Base-by-base conservation (phyloP, 2,797 vertebrate species). In the Coracias cyanogaster region DNA sequence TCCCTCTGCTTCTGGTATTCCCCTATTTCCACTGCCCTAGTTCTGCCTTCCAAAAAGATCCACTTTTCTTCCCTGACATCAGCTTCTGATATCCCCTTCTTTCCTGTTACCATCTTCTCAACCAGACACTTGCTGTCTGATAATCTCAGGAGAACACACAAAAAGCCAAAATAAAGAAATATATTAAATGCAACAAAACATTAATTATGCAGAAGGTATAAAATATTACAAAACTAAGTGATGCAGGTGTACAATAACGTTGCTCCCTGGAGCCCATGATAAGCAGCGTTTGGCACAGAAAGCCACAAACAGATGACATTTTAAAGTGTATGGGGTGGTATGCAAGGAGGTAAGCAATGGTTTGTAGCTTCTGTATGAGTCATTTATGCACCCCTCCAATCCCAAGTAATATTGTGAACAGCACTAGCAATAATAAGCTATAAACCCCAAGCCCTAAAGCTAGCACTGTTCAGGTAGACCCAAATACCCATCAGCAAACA, bases 181-280 rank as follows among this genome's bases (percentile, higher is more conserved):
- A 51, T 21, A 79, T 77, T 80, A 92, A 96, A 95, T 77, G 79
- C 81, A 81, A 91, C 45, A 25, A 95, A 96, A 70, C 28, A 82
- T 90, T 79, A 93, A 97, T 90, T 94, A 95, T 86, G 77, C 74
- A 96, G 60, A 92, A 93, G 43, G 52, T 55, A 66, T 82, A 80
- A 97, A 93, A 87, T 74, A 85, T 91, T 79, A 51, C 64, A 88
- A 92, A 91, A 62, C 21, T 25, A 85, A 86, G 65, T 19, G 66
- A 67, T 76, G 71, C 90, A 96, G 86, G 90, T 90, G 86, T 71
- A 77, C 48, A 64, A 85, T 62, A 92, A 43, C 0, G 4, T 41
- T 70, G 67, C 25, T 83, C 82, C 41, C 80, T 8, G 8, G 86
- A 92, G 89, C 57, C 69, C 3, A 4, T 11, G 64, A 92, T 79